Percentiles rank a stretch among this genome's conserved stretches.
phyloP scores from a whole-genome alignment of 2,797 vertebrate species.

The Pangasius djambal region DNA sequence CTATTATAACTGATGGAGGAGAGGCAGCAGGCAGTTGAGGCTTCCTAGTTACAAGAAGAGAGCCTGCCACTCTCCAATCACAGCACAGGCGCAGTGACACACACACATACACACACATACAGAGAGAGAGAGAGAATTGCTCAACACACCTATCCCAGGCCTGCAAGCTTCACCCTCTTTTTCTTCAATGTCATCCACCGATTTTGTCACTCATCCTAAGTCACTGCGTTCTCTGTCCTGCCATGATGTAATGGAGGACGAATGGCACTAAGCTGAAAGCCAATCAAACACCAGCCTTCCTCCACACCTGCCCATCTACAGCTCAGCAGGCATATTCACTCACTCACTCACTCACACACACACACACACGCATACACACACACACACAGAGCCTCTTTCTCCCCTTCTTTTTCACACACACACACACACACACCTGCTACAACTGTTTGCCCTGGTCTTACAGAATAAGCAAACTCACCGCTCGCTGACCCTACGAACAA shows the following conservation, averaged over 20 bases:
- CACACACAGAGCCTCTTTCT: not conserved
- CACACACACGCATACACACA: not conserved
- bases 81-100: slow-evolving; percentile 9
- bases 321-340: not conserved
- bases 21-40: slow-evolving; percentile 8
- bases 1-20: slow-evolving; percentile 26
- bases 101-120: not conserved
- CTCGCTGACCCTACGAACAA: slow-evolving; percentile 39
- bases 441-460: slow-evolving; percentile 35
- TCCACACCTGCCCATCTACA: not conserved
- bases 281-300: slow-evolving; percentile 4
- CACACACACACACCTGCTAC: slow-evolving; percentile 38
- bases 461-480: slow-evolving; percentile 22
- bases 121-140: not conserved
- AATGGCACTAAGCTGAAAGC: not conserved
- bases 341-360: not conserved
- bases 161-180: not conserved
- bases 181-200: not conserved
- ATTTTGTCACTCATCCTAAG: slow-evolving; percentile 1
- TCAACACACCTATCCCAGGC: not conserved
- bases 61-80: slow-evolving; percentile 33
- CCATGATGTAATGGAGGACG: not conserved
- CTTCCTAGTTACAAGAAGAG: slow-evolving; percentile 23
- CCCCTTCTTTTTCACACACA: slow-evolving; percentile 33
- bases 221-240: not conserved